phyloP scores from a whole-genome alignment of 2,888 invertebrate species.

The Leptinotarsa rubiginosa region DNA sequence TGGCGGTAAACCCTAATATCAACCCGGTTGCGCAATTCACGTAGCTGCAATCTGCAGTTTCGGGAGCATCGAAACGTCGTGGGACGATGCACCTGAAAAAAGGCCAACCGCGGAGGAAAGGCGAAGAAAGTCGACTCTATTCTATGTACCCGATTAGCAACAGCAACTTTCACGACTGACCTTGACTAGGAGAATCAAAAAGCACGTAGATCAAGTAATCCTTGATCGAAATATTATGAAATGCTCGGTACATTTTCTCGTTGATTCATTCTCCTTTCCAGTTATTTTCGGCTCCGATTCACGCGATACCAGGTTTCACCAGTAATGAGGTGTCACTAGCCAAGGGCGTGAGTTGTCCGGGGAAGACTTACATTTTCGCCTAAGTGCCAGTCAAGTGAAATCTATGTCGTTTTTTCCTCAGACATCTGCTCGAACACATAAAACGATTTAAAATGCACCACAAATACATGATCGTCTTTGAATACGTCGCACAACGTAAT shows the following conservation, averaged over 20 bases:
- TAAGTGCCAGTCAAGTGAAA: conserved; percentile 56
- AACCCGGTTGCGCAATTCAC: conserved; percentile 56
- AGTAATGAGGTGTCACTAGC: conserved; percentile 31
- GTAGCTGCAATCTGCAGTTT: conserved; percentile 51
- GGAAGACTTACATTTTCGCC: conserved; percentile 46
- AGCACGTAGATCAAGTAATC: conserved; percentile 46
- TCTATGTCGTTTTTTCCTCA: conserved; percentile 29
- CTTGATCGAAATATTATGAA: conserved; percentile 28
- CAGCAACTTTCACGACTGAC: conserved; percentile 58
- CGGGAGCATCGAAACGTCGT: conserved; percentile 33
- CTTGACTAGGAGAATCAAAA: conserved; percentile 51
- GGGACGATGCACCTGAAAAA: conserved; percentile 42
- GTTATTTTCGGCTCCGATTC: conserved; percentile 24
- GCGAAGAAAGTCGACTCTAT: conserved; percentile 40
- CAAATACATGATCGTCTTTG: conserved; percentile 54
- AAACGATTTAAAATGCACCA: conserved; percentile 44
- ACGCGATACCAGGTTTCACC: conserved; percentile 17
- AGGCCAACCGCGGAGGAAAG: conserved; percentile 18
- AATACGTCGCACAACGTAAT: conserved; percentile 45
- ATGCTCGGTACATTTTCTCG: conserved; percentile 13
- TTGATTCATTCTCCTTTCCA: conserved; percentile 3
- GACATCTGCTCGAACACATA: conserved; percentile 33
- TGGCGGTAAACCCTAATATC: conserved; percentile 53
- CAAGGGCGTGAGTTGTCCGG: conserved; percentile 24
- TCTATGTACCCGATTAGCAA: conserved; percentile 42